Base-by-base conservation (phyloP, 2,113 vertebrate species). In the Fulica atra region DNA sequence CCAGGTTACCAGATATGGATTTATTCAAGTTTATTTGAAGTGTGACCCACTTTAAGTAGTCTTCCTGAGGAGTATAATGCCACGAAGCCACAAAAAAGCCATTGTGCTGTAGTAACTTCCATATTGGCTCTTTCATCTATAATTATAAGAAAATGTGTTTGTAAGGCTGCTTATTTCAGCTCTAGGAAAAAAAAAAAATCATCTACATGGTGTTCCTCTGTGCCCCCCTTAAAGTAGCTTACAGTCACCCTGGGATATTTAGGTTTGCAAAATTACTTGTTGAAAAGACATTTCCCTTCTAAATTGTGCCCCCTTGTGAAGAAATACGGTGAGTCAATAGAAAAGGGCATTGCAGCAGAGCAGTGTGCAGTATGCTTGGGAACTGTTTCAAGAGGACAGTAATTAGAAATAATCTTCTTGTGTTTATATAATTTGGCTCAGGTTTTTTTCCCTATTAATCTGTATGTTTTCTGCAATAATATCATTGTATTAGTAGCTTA, bases 261-360 rank as follows among this genome's bases (percentile, higher is more conserved):
- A 89, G 14, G 16, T 56, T 73, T 91, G 19, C 20, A 81, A 24
- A 88, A 25, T 38, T 2, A 26, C 13, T n/a, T 28, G 16, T 50
- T 50, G 42, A 68, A 4, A 19, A 42, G 15, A 12, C 46, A 13
- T 46, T 86, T 84, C 16, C 33, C 86, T 60, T 78, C 57, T 66
- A 51, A 93, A 92, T 53, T 68, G 76, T 96, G 89, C 80, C 93
- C 88, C 54, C 89, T 85, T 82, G 92, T 91, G 87, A 88, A 80
- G 64, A 77, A 89, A 29, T 42, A 5, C 1, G 16, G 35, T 64
- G 65, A 20, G 44, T 90, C 25, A 21, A 3, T 46, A 33, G 51
- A 13, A 77, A 42, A 71, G 63, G 54, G 29, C 15, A 11, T 73
- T 35, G 53, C 36, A 81, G 66, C 57, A 64, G 51, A 68, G 48